Base-by-base conservation (phyloP, 2,113 vertebrate species). In the Oncorhynchus kisutch region DNA sequence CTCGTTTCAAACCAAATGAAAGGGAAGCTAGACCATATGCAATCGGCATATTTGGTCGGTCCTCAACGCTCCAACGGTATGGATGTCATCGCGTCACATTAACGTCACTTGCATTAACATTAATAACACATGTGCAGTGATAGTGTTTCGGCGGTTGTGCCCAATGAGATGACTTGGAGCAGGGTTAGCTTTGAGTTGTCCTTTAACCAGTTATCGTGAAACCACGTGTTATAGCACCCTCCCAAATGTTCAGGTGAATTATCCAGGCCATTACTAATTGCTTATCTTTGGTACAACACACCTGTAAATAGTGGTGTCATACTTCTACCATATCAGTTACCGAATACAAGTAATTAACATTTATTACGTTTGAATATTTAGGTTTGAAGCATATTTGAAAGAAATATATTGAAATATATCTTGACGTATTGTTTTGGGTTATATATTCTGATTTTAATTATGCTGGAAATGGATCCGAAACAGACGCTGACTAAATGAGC, bases 341-440 rank as follows among this genome's bases (percentile, higher is more conserved):
- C 5, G 78, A 87, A 78, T 77, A 85, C 72, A 77, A 86, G 80
- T 84, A 78, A 81, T 66, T 48, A 69, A 59, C 49, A 27, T 13
- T 16, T 51, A 51, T 51, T 77, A 80, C 79, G 85, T 83, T 85
- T 87, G 86, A 86, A 59, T 82, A 70, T 83, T 81, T 80, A 81
- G 76, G 77, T 88, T 85, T 85, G 81, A 88, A 81, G 82, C 67
- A 45, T 86, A 81, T 57, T 83, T 89, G 79, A 88, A 84, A 85
- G 84, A 84, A 84, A 86, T 90, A 88, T 87, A 90, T 91, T 88
- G 78, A 88, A 72, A 87, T 88, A 87, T 85, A 86, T 86, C 80
- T 83, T 80, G 75, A 88, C 90, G 86, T 90, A 89, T 89, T 89
- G 60, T 90, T 64, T 90, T 89, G 78, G 39, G 8, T 83, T 75